A percentile compares a stretch with the other conserved stretches of the same genome.
Conservation (phyloP, 92 coral and sea anemone genomes). For the Pocillopora grandis region DNA sequence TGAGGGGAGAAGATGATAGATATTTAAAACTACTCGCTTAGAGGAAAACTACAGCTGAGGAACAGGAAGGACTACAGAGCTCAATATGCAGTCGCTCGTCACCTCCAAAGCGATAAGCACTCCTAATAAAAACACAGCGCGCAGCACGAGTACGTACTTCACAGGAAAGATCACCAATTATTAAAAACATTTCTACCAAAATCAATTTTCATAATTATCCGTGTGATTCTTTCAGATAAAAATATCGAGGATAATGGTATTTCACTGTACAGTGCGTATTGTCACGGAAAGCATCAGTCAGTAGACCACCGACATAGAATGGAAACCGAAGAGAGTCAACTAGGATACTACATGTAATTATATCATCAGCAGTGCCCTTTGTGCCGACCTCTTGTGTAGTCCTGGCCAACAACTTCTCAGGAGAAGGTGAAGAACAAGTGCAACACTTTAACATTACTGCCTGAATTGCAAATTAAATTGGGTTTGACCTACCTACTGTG, state of each 20-base stretch:
- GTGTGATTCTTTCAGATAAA: not conserved
- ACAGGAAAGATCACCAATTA: not conserved
- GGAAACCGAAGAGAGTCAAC: no score
- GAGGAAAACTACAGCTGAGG: no score
- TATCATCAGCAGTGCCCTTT: constrained; percentile 4
- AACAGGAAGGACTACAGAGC: no score
- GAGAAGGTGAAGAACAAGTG: not conserved
- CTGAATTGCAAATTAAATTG: not conserved
- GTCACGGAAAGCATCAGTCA: not conserved
- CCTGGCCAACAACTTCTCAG: not conserved
- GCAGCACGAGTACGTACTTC: not conserved
- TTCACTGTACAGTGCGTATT: not conserved
- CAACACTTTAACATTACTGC: not conserved
- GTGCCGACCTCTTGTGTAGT: constrained; percentile 11
- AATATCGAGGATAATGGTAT: not conserved
- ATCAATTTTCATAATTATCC: not conserved
- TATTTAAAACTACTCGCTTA: no score
- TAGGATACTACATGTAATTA: no score
- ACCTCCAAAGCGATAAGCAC: no score
- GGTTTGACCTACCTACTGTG: constrained; percentile 14
- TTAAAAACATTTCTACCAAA: not conserved
- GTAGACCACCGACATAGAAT: constrained; percentile 26
- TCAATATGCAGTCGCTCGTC: no score
- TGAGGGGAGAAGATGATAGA: no score
- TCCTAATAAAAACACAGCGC: no score